Percentiles rank a stretch among this genome's conserved stretches.
Conservation (phyloP, 64 coral and sea anemone species). For the Orbicella faveolata region DNA sequence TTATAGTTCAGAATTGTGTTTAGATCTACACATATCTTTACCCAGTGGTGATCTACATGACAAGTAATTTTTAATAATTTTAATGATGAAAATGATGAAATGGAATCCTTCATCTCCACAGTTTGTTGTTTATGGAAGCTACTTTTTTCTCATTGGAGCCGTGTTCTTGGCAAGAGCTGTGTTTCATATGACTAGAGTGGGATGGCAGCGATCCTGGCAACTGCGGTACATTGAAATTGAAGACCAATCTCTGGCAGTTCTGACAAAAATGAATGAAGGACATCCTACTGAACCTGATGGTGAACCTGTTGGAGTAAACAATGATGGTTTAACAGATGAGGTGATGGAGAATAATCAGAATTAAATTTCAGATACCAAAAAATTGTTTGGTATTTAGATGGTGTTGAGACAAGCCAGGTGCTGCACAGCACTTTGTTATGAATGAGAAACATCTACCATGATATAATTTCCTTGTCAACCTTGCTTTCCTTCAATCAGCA, state of each 20-base stretch:
- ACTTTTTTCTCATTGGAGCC: constrained; percentile 87
- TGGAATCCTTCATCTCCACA: constrained; percentile 26
- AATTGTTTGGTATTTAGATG: background rate
- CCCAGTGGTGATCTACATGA: too few relatives aligned
- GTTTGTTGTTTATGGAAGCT: constrained; percentile 94
- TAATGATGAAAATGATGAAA: background rate
- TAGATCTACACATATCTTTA: too few relatives aligned
- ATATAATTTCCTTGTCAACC: too few relatives aligned
- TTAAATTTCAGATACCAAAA: background rate
- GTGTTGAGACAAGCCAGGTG: background rate
- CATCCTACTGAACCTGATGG: background rate
- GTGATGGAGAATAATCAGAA: background rate
- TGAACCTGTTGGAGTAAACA: background rate
- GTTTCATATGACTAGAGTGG: constrained; percentile 83
- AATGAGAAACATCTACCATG: too few relatives aligned
- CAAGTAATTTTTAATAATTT: background rate
- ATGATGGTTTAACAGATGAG: background rate
- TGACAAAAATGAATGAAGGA: background rate
- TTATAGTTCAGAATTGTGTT: too few relatives aligned
- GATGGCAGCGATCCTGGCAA: constrained; percentile 78
- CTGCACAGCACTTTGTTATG: too few relatives aligned
- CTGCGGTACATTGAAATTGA: constrained; percentile 34
- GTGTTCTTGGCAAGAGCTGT: constrained; percentile 86
- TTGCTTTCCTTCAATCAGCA: too few relatives aligned
- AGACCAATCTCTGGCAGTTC: background rate